Evolutionary conservation across 2,888 invertebrate species (phyloP), one percentile per base, ranked within the genome.

Genomic region (Tipula unca): DNA sequence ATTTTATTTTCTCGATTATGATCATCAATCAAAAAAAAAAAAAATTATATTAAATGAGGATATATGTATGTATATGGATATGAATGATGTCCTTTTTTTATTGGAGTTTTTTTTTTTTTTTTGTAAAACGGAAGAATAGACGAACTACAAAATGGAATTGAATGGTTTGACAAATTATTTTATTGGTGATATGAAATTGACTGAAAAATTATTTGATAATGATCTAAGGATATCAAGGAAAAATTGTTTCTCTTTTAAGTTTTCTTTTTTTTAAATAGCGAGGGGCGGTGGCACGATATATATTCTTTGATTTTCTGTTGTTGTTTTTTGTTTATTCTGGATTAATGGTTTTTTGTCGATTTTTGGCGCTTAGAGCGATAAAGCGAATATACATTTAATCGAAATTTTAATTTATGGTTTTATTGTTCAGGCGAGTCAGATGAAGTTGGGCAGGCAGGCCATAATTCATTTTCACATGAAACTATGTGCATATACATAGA

Each of bases 101-200:
- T 69, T 25, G 25, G 69, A 69, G 69, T 25, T 25, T 69, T 69
- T 69, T 20, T 69, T n/a, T n/a, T n/a, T n/a, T n/a, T n/a, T n/a
- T n/a, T n/a, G 10, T 13, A 69, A 69, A 69, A 10, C 69, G 20
- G 20, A 69, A 25, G 69, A 25, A 69, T 69, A 25, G 25, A 69
- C 25, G 25, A 69, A 69, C 69, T 69, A 69, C 69, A 69, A 69
- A 69, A 69, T 69, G 69, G 69, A 69, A 25, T 69, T 69, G 69
- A 69, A 69, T 69, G 69, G 69, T 69, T 69, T 69, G 69, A 69
- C 69, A 69, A 69, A 69, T 69, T 69, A 69, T 69, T 69, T 69
- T 69, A 69, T 69, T 69, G 69, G 69, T 25, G 69, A 69, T 69
- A 69, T 69, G 69, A 69, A 69, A 69, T 48, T 48, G 48, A 48